phyloP scores from a whole-genome alignment of 2,113 vertebrate species.

The Jaculus jaculus region DNA sequence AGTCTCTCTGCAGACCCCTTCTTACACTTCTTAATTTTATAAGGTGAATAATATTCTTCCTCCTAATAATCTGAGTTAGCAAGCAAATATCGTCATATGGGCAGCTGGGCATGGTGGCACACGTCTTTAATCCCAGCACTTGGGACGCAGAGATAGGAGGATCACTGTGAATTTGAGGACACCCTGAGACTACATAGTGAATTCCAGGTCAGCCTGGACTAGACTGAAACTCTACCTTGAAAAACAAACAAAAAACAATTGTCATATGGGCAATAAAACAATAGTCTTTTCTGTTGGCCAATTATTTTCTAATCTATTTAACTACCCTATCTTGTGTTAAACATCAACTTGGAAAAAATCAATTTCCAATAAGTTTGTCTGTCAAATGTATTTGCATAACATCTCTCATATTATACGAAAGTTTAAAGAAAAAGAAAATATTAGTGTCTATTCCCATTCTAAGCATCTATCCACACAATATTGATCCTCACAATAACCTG shows the following conservation, averaged over 20 bases:
- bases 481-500: neutral
- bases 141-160: too few species aligned
- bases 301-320: neutral
- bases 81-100: neutral
- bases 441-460: neutral
- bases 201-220: too few species aligned
- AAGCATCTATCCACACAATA: neutral
- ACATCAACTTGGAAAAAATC: slow-evolving; percentile 24
- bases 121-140: too few species aligned
- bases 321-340: neutral
- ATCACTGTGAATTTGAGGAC: too few species aligned
- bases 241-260: too few species aligned
- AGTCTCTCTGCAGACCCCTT: neutral
- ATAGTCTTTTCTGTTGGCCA: neutral
- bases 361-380: neutral
- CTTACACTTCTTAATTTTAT: neutral
- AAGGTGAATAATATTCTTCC: neutral
- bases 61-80: neutral
- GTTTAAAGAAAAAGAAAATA: neutral
- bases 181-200: too few species aligned
- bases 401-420: neutral
- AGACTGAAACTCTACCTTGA: too few species aligned
- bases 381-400: neutral
- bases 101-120: too few species aligned
- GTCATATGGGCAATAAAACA: neutral